Evolutionary conservation across 2,113 vertebrate species (phyloP).

Genomic region (Thalassarche chlororhynchos): DNA sequence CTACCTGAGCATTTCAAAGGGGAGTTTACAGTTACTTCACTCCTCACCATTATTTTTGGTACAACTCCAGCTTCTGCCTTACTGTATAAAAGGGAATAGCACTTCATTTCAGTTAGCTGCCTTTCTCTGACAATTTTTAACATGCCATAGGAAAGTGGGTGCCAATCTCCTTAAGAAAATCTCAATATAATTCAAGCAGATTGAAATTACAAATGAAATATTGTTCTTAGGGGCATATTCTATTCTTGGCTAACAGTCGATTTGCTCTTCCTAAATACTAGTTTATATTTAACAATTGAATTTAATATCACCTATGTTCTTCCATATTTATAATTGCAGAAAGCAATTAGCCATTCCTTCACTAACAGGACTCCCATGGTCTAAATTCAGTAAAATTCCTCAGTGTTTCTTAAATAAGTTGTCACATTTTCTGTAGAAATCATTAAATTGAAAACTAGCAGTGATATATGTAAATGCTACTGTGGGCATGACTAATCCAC

Average conservation of each 20-base stretch:
- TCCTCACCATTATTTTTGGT: not conserved
- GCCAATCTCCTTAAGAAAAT: not conserved
- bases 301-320: not conserved
- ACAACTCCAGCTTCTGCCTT: not conserved
- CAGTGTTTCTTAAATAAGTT: not conserved
- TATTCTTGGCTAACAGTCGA: not conserved
- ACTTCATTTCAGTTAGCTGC: slow-evolving; percentile 9
- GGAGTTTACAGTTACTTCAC: not conserved
- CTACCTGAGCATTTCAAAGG: not conserved
- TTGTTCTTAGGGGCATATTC: not conserved
- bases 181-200: not conserved
- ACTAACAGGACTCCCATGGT: not conserved
- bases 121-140: slow-evolving; percentile 19
- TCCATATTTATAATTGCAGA: not conserved
- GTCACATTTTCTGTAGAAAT: slow-evolving; percentile 8
- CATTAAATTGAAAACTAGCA: not conserved
- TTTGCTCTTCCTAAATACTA: not conserved
- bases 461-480: not conserved
- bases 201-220: not conserved
- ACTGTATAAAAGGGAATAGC: not conserved
- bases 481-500: slow-evolving; percentile 18
- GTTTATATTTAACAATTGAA: not conserved
- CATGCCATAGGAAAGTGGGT: not conserved
- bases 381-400: slow-evolving; percentile 33
- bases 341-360: not conserved